Evolutionary conservation across 2,113 vertebrate genomes (phyloP).

Genomic region (Aspidoscelis tigris): DNA sequence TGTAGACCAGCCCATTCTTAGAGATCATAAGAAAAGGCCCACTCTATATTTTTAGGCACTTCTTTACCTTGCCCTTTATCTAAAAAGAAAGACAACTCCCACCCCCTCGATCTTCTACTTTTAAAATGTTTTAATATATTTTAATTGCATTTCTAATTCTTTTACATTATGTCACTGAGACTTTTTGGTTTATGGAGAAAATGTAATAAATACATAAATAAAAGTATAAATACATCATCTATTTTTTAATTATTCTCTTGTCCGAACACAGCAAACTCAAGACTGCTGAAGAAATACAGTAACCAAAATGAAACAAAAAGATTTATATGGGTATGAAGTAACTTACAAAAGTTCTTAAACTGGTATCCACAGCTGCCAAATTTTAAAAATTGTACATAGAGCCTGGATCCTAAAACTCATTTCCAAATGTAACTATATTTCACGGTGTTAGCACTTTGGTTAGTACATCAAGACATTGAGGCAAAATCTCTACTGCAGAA

Average conservation of each 20-base stretch:
- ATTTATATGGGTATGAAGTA: background rate
- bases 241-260: background rate
- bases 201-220: no score
- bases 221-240: background rate
- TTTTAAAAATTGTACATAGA: constrained; percentile 13
- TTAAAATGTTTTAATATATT: no score
- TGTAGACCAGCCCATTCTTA: no score
- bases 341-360: background rate
- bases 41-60: no score
- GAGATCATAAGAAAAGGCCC: no score
- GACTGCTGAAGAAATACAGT: background rate
- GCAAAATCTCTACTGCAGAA: background rate
- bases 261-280: background rate
- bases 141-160: no score
- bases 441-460: background rate
- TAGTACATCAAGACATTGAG: background rate
- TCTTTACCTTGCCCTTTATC: no score
- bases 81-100: no score
- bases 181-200: no score
- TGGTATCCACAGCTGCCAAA: background rate
- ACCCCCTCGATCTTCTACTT: no score
- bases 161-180: no score
- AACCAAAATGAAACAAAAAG: background rate
- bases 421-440: background rate
- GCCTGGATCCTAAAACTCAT: background rate